Evolutionary conservation across 1,140 invertebrate genomes (phyloP), one percentile per base, ranked within the genome.

Genomic region (Lepidurus packardi): DNA sequence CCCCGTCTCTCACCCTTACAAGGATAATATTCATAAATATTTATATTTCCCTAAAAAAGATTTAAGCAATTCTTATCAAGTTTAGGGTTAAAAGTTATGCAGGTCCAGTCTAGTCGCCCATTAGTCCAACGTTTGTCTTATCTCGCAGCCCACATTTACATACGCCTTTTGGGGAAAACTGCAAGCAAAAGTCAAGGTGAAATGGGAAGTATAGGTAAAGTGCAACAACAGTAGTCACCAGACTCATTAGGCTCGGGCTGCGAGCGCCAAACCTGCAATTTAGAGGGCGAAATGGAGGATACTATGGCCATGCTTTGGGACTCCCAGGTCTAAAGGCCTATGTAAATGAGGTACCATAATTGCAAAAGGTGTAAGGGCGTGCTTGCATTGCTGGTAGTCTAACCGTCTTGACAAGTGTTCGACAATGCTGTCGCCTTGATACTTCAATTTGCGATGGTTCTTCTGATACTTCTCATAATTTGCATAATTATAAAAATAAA

Each of bases 191-290:
- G 53, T 13, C 16, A 65, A 21, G 53, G 53, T 65, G 53, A 65
- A 65, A 65, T 65, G 53, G 13, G 21, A 65, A 65, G 53, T 13
- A 65, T n/a, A 65, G 21, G 53, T 65, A 65, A 65, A 65, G 53
- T 65, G 53, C 53, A 65, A 65, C 53, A 65, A 65, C 53, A 65
- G 53, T 65, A 65, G 53, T 65, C 53, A 65, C 16, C 53, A 65
- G 21, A 65, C 53, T 65, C 53, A 65, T 65, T 65, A 65, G 53
- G 13, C 16, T 65, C 1, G 16, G 53, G 53, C 53, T 7, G 6
- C 6, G 9, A 65, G 53, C 21, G 13, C 53, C 16, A 21, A n/a
- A 65, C 53, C 53, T 21, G 16, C 53, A 1, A 16, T 65, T 65
- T 65, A 16, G 21, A 65, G 21, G 13, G 53, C 53, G 53, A n/a